phyloP scores from a whole-genome alignment of 2,797 vertebrate genomes.

The Falco concolor region DNA sequence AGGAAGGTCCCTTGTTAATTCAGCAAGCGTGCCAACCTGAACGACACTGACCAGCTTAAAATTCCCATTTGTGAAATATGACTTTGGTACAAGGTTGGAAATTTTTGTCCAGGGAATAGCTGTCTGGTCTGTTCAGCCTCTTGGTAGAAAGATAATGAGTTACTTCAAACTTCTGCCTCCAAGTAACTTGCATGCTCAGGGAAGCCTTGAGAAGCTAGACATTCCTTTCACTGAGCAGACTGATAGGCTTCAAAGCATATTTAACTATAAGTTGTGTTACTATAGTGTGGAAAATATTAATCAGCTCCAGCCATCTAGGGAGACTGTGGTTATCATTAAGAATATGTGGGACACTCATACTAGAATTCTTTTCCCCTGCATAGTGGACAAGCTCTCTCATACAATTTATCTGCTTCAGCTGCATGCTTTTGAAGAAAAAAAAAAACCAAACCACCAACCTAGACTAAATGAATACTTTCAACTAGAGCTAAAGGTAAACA shows the following conservation, averaged over 20 bases:
- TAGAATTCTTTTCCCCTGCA: conserved; percentile 1
- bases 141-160: not conserved
- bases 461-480: conserved; percentile 49
- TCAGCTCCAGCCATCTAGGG: not conserved
- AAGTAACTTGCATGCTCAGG: not conserved
- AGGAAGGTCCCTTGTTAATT: not conserved
- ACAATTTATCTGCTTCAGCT: not conserved
- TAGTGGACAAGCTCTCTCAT: not conserved
- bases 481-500: conserved; percentile 67
- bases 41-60: not conserved
- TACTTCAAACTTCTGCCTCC: not conserved
- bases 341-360: not conserved
- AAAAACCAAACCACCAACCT: not conserved
- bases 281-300: conserved; percentile 17
- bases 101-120: not conserved
- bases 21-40: not conserved
- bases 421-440: conserved; percentile 32
- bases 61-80: not conserved
- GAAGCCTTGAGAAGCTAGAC: conserved; percentile 22
- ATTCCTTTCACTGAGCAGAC: conserved; percentile 14
- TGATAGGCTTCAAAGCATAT: conserved; percentile 38
- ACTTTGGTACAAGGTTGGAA: not conserved
- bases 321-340: conserved; percentile 26
- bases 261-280: not conserved
- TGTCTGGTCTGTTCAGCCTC: not conserved